Evolutionary conservation across 37 sponge, comb jelly and placozoan genomes (phyloP), one percentile per base, ranked within the genome.

Genomic region (Spongia lamella): DNA sequence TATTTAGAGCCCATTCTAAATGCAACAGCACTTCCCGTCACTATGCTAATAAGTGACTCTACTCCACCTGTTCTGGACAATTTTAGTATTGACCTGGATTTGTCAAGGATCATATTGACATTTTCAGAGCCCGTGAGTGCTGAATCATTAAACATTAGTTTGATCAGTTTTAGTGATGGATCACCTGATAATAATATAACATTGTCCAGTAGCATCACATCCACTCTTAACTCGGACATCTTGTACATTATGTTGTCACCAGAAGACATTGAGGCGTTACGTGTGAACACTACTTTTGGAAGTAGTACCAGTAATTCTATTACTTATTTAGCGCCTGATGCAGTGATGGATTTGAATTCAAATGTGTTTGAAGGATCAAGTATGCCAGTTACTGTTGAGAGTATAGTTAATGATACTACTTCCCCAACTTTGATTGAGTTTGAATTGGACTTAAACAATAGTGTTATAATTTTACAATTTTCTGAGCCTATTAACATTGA

Each of bases 201-300:
- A 11, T 79, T 88, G 2, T 49, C 62, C 19, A 66, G 78, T 20
- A 77, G 69, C 17, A 56, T 50, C 6, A 33, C 38, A 34, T 72
- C 77, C 7, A 76, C 52, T 21, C 51, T 21, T 31, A 68, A 82
- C 38, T 52, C 57, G 1, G 5, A 40, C 6, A 36, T 73, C 3
- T 16, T 90, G 32, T 71, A 38, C 0, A 20, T 93, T 16, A 25
- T 51, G 16, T 64, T 93, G 17, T 93, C 93, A 17, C 40, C 58
- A 51, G 63, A 68, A 61, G 95, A 94, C 65, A 72, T 68, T 37
- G 92, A 94, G 29, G 76, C 82, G 5, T 71, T 94, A 14, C 84
- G 81, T 47, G 66, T 87, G 6, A 70, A 65, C 26, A 14, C 84
- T 36, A 70, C 75, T 19, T 66, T 94, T 20, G 95, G 82, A 20